These are phyloP conservation scores for Galagoides demidoff DNA, from an alignment of 2,797 vertebrate genomes.

Conservation along the genomic window DNA sequence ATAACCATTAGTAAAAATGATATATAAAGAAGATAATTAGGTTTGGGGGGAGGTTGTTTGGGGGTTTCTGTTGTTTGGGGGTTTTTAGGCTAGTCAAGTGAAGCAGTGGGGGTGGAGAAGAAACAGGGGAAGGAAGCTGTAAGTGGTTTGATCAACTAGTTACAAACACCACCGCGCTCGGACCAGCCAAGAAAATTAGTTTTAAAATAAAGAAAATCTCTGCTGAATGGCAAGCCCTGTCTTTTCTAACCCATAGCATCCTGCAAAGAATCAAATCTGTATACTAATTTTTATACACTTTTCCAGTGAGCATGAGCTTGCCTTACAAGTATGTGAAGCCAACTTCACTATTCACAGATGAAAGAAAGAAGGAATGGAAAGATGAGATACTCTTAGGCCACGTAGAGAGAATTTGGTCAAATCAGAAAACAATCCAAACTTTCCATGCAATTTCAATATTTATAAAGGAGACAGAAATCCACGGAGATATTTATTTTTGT, in stretches of 20 bases:
- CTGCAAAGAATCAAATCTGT: neutral
- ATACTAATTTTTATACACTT: neutral
- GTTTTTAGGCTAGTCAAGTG: too few species aligned
- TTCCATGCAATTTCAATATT: neutral
- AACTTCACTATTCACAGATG: neutral
- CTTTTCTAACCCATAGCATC: neutral
- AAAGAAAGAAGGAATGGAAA: neutral
- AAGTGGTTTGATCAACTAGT: too few species aligned
- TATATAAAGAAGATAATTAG: neutral
- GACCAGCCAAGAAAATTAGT: neutral
- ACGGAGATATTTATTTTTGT: neutral
- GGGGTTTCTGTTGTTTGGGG: too few species aligned
- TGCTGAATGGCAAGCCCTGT: neutral
- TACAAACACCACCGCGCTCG: too few species aligned
- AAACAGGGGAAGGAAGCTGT: too few species aligned
- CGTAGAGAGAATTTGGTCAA: neutral
- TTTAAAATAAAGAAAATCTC: conserved; percentile 13
- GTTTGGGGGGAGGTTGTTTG: neutral
- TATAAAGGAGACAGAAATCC: conserved; percentile 11
- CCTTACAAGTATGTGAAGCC: neutral
- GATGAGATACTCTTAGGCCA: neutral
- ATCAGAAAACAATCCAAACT: neutral
- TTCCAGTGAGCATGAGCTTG: neutral
- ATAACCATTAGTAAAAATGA: conserved; percentile 2
- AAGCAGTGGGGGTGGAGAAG: too few species aligned